Evolutionary conservation across 2,113 vertebrate genomes (phyloP), one percentile per base, ranked within the genome.

Genomic region (Aegotheles bennettii): DNA sequence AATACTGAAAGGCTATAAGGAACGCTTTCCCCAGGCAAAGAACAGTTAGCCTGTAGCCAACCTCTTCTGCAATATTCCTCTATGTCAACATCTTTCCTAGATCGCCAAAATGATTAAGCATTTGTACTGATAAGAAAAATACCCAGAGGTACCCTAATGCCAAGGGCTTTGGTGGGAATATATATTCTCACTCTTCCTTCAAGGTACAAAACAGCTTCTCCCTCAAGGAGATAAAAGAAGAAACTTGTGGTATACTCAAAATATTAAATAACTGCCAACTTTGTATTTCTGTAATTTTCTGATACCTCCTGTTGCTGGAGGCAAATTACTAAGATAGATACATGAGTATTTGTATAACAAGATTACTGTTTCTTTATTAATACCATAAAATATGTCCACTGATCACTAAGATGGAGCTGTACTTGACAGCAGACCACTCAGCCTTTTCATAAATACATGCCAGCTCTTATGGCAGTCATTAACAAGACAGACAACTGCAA

Each of bases 1-100:
- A 84, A 92, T 78, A 56, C n/a, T 79, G 74, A 92, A 87, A 93
- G 81, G 89, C 93, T 87, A 91, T 75, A 82, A 82, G 31, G 36
- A 91, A 61, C 61, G 45, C 47, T 81, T 47, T 84, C 51, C 33
- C 21, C 43, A 56, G 45, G 73, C 80, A 91, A 71, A 84, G 84
- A 24, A 93, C 0, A 0, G 25, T 35, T 40, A 89, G 84, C 77
- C 87, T 50, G 48, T 69, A 69, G 89, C 31, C 36, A 93, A 8
- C 20, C 73, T 71, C 84, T 64, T 81, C 69, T 65, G 64, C 57
- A 84, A 36, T 61, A 68, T 91, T 79, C 81, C 8, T 18, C 50
- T 61, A 24, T 20, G 48, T 82, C 87, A 95, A 79, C 69, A 65
- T 71, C 73, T 91, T 84, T 84, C 17, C n/a, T 53, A 89, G 43